phyloP scores from a whole-genome alignment of 1,140 invertebrate genomes.

The Drosophila truncata region DNA sequence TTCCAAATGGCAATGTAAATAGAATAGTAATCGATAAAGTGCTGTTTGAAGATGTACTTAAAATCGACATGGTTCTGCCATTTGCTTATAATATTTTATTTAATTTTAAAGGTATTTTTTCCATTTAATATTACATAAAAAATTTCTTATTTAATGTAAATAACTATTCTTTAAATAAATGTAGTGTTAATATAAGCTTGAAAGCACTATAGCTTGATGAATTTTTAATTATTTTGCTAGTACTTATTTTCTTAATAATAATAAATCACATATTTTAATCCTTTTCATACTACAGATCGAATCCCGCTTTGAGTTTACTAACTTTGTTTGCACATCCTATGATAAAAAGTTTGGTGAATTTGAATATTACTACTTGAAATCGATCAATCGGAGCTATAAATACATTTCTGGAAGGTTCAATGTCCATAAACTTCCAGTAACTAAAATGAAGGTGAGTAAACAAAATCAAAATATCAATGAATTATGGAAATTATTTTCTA shows the following conservation, averaged over 20 bases:
- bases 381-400: conserved; percentile 19
- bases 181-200: too few species aligned
- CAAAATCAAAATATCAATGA: too few species aligned
- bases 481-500: too few species aligned
- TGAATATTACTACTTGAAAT: conserved; percentile 12
- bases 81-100: neutral
- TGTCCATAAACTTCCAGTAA: neutral
- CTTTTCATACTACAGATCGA: too few species aligned
- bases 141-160: neutral
- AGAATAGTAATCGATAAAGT: neutral
- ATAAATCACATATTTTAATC: too few species aligned
- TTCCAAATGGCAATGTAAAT: neutral
- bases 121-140: neutral
- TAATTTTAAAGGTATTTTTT: neutral
- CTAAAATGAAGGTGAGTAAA: neutral
- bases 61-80: neutral
- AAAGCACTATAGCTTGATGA: too few species aligned
- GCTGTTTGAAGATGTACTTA: neutral
- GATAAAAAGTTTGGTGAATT: conserved; percentile 5
- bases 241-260: too few species aligned
- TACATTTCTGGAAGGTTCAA: conserved; percentile 11
- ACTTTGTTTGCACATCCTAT: neutral
- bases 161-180: too few species aligned
- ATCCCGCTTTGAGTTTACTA: too few species aligned
- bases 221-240: too few species aligned